These are phyloP conservation scores for Andricus grossulariae DNA, from an alignment of 1,140 invertebrate genomes.

Conservation along the genomic window DNA sequence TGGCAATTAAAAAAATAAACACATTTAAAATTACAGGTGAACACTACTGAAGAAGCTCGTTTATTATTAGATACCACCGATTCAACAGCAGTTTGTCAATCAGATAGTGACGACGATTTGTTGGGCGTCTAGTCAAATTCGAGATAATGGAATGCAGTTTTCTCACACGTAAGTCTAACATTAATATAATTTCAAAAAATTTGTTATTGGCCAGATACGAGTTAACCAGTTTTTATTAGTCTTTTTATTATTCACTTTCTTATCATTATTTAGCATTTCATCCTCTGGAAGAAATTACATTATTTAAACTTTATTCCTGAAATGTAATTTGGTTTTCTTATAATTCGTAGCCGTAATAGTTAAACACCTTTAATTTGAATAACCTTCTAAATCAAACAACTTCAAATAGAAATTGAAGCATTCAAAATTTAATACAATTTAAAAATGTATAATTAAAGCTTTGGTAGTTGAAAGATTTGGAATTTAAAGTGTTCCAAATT, in stretches of 20 bases:
- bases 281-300: too few relatives aligned
- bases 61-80: conserved; percentile 58
- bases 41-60: conserved; percentile 60
- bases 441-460: too few relatives aligned
- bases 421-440: too few relatives aligned
- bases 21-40: conserved; percentile 50
- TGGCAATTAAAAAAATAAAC: background rate
- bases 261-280: too few relatives aligned
- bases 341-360: too few relatives aligned
- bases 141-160: background rate
- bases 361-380: too few relatives aligned
- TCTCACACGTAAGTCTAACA: conserved; percentile 3
- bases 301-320: too few relatives aligned
- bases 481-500: too few relatives aligned
- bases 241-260: background rate
- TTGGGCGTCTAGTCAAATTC: conserved; percentile 48
- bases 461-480: too few relatives aligned
- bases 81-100: conserved; percentile 55
- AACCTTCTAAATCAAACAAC: too few relatives aligned
- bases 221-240: background rate
- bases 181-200: background rate
- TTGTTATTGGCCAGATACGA: background rate
- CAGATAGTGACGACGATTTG: conserved; percentile 65
- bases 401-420: too few relatives aligned
- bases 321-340: too few relatives aligned